Conservation (phyloP, 1,140 invertebrate species). For the Aethina tumida region DNA sequence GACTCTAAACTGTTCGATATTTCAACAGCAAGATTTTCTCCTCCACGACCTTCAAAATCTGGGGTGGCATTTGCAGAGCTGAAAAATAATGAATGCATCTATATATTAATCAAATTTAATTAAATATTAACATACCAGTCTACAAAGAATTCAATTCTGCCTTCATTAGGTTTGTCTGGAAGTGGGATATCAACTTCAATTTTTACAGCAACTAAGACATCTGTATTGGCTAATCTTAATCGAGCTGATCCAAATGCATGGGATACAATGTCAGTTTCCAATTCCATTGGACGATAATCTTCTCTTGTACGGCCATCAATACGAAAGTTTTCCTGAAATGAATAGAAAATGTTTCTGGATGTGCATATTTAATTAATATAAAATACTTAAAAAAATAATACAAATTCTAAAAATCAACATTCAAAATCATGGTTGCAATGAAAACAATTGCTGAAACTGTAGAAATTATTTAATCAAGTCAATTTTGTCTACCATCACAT, state of each 20-base stretch:
- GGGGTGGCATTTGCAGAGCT: constrained; percentile 94
- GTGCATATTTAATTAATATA: too few species aligned
- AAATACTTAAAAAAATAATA: too few species aligned
- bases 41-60: constrained; percentile 88
- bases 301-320: constrained; percentile 75
- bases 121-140: constrained; percentile 62
- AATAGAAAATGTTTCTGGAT: too few species aligned
- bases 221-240: constrained; percentile 79
- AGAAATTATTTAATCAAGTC: too few species aligned
- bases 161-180: constrained; percentile 62
- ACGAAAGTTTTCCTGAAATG: constrained; percentile 69
- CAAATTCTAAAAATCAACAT: too few species aligned
- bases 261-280: constrained; percentile 81
- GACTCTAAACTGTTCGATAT: constrained; percentile 67
- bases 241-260: constrained; percentile 86
- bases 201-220: constrained; percentile 87
- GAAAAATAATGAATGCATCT: constrained; percentile 27
- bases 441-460: too few species aligned
- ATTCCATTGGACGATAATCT: constrained; percentile 82
- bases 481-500: too few species aligned
- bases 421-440: too few species aligned
- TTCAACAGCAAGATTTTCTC: constrained; percentile 77
- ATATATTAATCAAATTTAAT: constrained; percentile 9
- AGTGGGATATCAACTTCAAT: constrained; percentile 77
- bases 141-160: constrained; percentile 90